Base-by-base conservation (phyloP, 2,888 invertebrate species). In the Lymantria dispar region DNA sequence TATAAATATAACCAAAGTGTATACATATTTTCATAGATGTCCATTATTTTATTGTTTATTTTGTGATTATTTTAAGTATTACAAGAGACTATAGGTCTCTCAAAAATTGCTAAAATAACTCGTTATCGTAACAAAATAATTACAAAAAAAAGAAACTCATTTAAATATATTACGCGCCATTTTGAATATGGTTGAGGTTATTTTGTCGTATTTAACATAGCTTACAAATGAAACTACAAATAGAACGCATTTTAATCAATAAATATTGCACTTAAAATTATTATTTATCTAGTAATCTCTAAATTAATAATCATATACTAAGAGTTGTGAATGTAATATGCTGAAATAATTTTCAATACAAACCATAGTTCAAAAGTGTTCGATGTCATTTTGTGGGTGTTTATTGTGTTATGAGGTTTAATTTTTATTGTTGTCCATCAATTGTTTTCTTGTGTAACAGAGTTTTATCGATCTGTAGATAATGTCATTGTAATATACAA, bases 371-470 rank as follows among this genome's bases (percentile, higher is more conserved):
- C 9, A 49, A 52, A 52, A 45, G 38, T 50, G 51, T 47, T 47
- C 43, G 42, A 44, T 49, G 53, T 62, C 52, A 56, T 58, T 61
- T 60, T 8, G 55, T 59, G 66, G 55, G 48, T 62, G 69, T 68
- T n/a, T 68, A 60, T 60, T 68, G 70, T 79, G 79, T 82, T 80
- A 75, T 66, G 65, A 67, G 67, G 74, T 76, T 83, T 84, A 76
- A 82, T 85, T 89, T n/a, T 89, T 83, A 81, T 89, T 89, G 88
- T 88, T 89, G 85, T 83, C 82, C 82, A 73, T 79, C 87, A 76
- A 81, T 85, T 89, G 87, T 89, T 71, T 86, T 72, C 80, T 78
- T 85, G 69, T 83, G 76, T 86, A 83, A 83, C 82, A 90, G 87
- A 89, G 87, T 79, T 90, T 89, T 87, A 89, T 89, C 78, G 71